Percentiles rank a stretch among this genome's conserved stretches.
Evolutionary conservation across 2,113 vertebrate genomes (phyloP).

Genomic region (Strix uralensis): DNA sequence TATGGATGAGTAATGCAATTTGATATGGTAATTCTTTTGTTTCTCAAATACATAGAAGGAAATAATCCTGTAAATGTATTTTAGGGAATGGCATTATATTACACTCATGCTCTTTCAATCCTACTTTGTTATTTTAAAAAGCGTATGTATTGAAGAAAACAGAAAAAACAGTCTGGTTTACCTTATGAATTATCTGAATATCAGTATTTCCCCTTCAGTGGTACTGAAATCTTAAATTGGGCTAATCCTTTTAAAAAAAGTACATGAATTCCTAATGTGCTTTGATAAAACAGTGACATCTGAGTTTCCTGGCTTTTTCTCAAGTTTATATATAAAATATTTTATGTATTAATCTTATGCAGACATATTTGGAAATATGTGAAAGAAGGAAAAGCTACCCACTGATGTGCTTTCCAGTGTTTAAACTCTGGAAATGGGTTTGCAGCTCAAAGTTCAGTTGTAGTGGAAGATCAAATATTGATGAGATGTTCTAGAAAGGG

Average conservation of each 20-base stretch:
- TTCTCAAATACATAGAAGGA: neutral
- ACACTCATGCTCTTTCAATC: neutral
- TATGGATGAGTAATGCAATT: slow-evolving; percentile 16
- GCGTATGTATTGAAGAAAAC: neutral
- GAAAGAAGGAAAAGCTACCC: neutral
- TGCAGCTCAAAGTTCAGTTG: neutral
- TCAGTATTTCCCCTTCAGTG: neutral
- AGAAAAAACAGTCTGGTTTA: neutral
- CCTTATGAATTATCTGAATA: neutral
- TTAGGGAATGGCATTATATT: neutral
- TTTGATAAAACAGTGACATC: neutral
- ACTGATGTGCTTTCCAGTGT: neutral
- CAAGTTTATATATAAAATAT: neutral
- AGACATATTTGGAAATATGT: neutral
- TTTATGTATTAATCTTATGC: neutral
- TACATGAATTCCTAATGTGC: neutral
- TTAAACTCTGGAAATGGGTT: neutral
- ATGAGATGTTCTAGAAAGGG: neutral
- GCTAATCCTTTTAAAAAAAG: neutral
- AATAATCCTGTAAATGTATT: neutral
- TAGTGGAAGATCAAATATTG: neutral
- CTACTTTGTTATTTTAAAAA: neutral
- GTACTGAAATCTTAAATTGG: neutral
- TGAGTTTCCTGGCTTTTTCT: neutral
- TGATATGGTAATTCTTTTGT: slow-evolving; percentile 6